These are phyloP conservation scores for Monarcha castaneiventris DNA, from an alignment of 2,113 vertebrate species.

Conservation along the genomic window DNA sequence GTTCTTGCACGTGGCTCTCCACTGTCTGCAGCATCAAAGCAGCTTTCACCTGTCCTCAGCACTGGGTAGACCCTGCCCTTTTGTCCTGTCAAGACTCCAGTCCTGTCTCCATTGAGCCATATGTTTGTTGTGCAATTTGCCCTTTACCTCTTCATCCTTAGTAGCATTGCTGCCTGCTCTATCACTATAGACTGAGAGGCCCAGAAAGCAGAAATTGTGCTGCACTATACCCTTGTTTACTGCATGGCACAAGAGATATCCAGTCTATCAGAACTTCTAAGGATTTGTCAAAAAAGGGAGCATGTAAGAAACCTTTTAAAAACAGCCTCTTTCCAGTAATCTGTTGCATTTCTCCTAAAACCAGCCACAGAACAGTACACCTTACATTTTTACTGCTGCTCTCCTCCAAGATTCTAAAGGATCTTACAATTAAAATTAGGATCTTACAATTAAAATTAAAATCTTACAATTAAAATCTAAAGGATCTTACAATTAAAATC, in stretches of 20 bases:
- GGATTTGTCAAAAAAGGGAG: neutral
- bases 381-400: neutral
- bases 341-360: neutral
- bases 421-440: neutral
- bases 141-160: neutral
- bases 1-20: neutral
- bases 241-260: neutral
- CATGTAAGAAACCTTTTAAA: neutral
- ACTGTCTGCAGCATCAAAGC: neutral
- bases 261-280: neutral
- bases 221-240: neutral
- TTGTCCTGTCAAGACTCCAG: neutral
- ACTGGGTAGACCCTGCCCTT: neutral
- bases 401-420: neutral
- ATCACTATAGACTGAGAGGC: neutral
- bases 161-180: neutral
- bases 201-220: neutral
- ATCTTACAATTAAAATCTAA: no score
- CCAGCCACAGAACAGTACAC: rapidly evolving
- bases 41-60: neutral
- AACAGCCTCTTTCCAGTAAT: neutral
- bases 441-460: no score
- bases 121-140: neutral
- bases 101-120: neutral
- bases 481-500: no score